These are phyloP conservation scores for Drosophila falleni DNA, from an alignment of 2,888 invertebrate genomes.

Conservation along the genomic window DNA sequence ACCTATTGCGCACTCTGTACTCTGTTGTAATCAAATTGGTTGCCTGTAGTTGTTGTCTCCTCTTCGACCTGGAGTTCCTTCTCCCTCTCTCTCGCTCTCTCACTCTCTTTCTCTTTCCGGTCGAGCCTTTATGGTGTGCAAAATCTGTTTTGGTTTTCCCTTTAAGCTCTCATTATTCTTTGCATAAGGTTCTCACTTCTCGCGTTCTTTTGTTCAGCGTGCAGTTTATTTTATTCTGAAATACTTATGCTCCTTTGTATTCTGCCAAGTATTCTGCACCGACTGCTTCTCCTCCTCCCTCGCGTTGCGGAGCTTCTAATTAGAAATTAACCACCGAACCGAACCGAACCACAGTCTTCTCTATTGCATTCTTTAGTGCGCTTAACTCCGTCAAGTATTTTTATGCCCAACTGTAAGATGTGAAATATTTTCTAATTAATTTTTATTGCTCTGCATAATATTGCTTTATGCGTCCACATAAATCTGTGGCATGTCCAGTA, in stretches of 20 bases:
- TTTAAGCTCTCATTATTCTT: conserved; percentile 58
- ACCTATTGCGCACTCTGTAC: conserved; percentile 40
- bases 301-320: conserved; percentile 39
- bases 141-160: conserved; percentile 19
- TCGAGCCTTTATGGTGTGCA: conserved; percentile 15
- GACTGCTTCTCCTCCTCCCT: not conserved
- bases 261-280: conserved; percentile 13
- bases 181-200: conserved; percentile 34
- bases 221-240: conserved; percentile 41
- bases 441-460: conserved; percentile 51
- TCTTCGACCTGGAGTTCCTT: not conserved
- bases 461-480: conserved; percentile 26
- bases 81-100: not conserved
- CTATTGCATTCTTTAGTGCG: conserved; percentile 49
- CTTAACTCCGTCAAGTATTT: conserved; percentile 42
- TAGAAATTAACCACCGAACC: conserved; percentile 52
- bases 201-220: conserved; percentile 50
- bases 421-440: conserved; percentile 67
- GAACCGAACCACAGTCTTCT: conserved; percentile 38
- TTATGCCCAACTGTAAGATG: conserved; percentile 27
- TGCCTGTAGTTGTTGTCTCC: conserved; percentile 30
- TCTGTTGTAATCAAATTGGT: conserved; percentile 44
- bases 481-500: conserved; percentile 23
- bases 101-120: not conserved
- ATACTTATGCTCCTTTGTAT: conserved; percentile 30